Evolutionary conservation across 2,113 vertebrate species (phyloP).

Genomic region (Chauna torquata): DNA sequence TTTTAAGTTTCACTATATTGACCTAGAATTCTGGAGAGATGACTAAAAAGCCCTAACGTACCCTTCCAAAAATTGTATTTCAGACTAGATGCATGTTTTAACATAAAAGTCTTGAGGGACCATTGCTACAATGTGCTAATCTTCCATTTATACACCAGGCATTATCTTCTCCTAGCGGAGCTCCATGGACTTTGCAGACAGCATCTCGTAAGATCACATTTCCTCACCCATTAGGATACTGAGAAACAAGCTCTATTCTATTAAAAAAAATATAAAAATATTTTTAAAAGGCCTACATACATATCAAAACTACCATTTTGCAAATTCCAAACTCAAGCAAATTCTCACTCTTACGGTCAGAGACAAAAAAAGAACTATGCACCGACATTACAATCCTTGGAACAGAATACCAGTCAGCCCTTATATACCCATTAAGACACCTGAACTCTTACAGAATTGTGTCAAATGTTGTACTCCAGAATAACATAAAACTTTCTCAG

Average conservation of each 20-base stretch:
- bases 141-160: not conserved
- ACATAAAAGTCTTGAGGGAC: not conserved
- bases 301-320: not conserved
- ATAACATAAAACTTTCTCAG: not conserved
- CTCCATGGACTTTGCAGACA: not conserved
- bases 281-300: not conserved
- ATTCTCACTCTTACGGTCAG: not conserved
- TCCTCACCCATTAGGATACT: not conserved
- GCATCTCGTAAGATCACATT: not conserved
- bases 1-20: not conserved
- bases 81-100: not conserved
- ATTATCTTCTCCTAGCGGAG: not conserved
- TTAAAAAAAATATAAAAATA: not conserved
- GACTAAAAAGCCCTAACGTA: not conserved
- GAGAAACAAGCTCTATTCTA: not conserved
- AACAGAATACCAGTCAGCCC: not conserved
- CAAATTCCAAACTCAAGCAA: not conserved
- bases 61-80: not conserved
- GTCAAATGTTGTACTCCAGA: not conserved
- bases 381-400: not conserved
- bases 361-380: not conserved
- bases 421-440: not conserved
- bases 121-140: not conserved
- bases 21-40: not conserved
- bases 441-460: not conserved